These are phyloP conservation scores for Ctenopoma kingsleyae DNA, from an alignment of 2,797 vertebrate species.

Conservation along the genomic window DNA sequence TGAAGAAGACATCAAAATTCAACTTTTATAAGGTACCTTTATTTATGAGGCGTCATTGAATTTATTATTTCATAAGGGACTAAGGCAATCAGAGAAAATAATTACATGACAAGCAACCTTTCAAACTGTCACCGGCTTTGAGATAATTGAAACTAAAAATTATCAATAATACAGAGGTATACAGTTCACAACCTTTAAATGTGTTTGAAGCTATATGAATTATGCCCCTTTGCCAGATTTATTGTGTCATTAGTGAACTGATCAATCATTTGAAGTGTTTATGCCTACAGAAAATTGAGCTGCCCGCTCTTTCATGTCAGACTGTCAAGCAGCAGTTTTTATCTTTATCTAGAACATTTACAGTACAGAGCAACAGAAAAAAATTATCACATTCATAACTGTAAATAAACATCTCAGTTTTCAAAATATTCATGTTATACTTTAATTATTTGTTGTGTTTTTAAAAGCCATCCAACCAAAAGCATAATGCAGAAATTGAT, in stretches of 20 bases:
- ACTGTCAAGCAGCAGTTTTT: constrained; percentile 8
- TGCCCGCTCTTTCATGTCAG: constrained; percentile 29
- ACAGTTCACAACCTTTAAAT: constrained; percentile 1
- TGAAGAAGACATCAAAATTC: constrained; percentile 33
- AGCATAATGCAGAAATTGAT: not conserved
- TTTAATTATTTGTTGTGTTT: not conserved
- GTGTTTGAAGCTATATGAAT: constrained; percentile 16
- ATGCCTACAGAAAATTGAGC: constrained; percentile 17
- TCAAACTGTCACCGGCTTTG: constrained; percentile 33
- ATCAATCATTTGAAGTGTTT: constrained; percentile 32
- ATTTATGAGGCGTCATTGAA: constrained; percentile 24
- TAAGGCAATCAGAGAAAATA: constrained; percentile 2
- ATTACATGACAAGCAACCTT: constrained; percentile 33
- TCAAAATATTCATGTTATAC: not conserved
- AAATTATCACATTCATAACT: not conserved
- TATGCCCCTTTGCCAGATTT: constrained; percentile 15
- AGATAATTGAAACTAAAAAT: constrained; percentile 40
- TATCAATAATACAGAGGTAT: constrained; percentile 11
- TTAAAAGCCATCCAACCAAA: not conserved
- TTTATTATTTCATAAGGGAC: constrained; percentile 11
- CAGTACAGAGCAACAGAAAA: not conserved
- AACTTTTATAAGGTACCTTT: constrained; percentile 22
- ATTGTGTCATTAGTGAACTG: constrained; percentile 17
- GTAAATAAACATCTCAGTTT: not conserved
- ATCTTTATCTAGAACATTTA: constrained; percentile 10